phyloP scores from a whole-genome alignment of 2,888 invertebrate genomes.

The Lydus trimaculatus region DNA sequence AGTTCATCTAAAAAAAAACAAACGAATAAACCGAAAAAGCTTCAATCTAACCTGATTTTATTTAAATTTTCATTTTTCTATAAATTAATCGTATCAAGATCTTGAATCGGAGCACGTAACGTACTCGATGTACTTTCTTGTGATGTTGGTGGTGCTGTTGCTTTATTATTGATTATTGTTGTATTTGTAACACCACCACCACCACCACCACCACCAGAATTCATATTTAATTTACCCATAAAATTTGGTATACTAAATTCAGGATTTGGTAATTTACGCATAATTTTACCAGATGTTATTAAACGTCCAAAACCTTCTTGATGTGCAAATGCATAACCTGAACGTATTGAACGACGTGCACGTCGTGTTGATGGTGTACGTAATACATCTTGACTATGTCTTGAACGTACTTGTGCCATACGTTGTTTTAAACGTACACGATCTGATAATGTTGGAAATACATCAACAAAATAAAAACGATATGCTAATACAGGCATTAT shows the following conservation, averaged over 20 bases:
- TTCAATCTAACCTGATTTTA: constrained; percentile 25
- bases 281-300: constrained; percentile 96
- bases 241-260: constrained; percentile 75
- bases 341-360: constrained; percentile 89
- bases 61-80: constrained; percentile 47
- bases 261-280: constrained; percentile 82
- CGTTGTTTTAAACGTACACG: constrained; percentile 85
- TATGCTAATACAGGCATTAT: constrained; percentile 93
- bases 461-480: constrained; percentile 93
- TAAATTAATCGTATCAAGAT: constrained; percentile 77
- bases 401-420: constrained; percentile 71
- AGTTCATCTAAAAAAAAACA: constrained; percentile 31
- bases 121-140: constrained; percentile 40
- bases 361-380: constrained; percentile 88
- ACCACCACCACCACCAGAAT: constrained; percentile 29
- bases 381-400: constrained; percentile 79
- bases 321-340: constrained; percentile 98
- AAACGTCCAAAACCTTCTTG: constrained; percentile 97
- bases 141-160: constrained; percentile 50
- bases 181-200: constrained; percentile 38
- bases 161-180: constrained; percentile 48
- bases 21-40: constrained; percentile 20
- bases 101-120: constrained; percentile 73
- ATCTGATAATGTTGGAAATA: constrained; percentile 91
- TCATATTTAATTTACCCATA: constrained; percentile 61